These are phyloP conservation scores for Macrotrachela quadricornifera DNA, from an alignment of 1,140 invertebrate species.

Conservation along the genomic window DNA sequence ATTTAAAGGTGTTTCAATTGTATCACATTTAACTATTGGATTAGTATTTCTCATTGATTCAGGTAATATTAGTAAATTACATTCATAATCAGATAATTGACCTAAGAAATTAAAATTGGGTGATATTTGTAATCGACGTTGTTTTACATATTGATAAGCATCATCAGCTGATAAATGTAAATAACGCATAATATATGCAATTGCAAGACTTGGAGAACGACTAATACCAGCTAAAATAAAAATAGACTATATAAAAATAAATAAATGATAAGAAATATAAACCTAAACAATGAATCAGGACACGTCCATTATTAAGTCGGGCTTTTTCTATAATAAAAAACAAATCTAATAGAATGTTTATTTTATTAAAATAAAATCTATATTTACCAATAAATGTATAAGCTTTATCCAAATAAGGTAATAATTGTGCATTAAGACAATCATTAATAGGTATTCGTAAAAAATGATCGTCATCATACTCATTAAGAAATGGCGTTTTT, in stretches of 20 bases:
- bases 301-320: neutral
- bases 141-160: conserved; percentile 38
- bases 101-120: conserved; percentile 37
- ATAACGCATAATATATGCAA: conserved; percentile 69
- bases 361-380: neutral
- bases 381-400: conserved; percentile 41
- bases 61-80: too few species aligned
- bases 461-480: conserved; percentile 32
- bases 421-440: conserved; percentile 38
- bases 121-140: conserved; percentile 31
- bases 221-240: conserved; percentile 60
- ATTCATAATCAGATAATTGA: conserved; percentile 34
- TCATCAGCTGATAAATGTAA: conserved; percentile 38
- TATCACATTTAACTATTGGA: too few species aligned
- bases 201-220: conserved; percentile 76
- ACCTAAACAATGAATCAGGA: conserved; percentile 2
- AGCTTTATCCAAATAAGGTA: conserved; percentile 38
- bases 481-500: conserved; percentile 35
- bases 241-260: too few species aligned
- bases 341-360: neutral
- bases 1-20: too few species aligned
- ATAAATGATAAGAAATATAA: too few species aligned
- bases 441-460: conserved; percentile 42
- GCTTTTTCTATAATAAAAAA: neutral
- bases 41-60: too few species aligned